These are phyloP conservation scores for Folsomia candida DNA, from an alignment of 2,888 invertebrate genomes.

Conservation along the genomic window DNA sequence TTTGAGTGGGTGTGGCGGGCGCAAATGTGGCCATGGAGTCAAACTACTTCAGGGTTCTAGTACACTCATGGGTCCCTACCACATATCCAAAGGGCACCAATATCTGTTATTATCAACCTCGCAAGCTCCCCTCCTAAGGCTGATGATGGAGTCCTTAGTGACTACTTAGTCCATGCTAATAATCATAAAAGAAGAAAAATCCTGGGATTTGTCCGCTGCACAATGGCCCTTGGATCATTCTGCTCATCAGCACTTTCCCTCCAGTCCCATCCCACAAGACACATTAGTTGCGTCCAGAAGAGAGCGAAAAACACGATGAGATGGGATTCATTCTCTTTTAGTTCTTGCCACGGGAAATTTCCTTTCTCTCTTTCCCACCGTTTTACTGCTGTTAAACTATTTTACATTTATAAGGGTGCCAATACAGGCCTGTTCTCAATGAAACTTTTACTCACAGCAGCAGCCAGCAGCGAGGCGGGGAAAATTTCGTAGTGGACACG, in stretches of 20 bases:
- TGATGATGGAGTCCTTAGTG: slow-evolving; percentile 5
- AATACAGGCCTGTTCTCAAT: no score
- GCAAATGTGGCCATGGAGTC: no score
- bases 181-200: slow-evolving; percentile 4
- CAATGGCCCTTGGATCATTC: slow-evolving; percentile 17
- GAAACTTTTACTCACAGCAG: no score
- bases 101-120: no score
- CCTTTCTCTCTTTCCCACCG: background rate
- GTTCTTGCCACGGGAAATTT: background rate
- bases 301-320: background rate
- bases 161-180: slow-evolving; percentile 5
- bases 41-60: no score
- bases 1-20: no score
- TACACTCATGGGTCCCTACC: no score
- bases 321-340: background rate
- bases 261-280: slow-evolving; percentile 20
- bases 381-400: background rate
- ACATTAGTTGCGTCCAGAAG: slow-evolving; percentile 8
- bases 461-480: no score
- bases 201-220: slow-evolving; percentile 9
- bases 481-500: no score
- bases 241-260: slow-evolving; percentile 23
- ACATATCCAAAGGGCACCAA: no score
- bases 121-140: no score
- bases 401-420: background rate